Base-by-base conservation (phyloP, 2,797 vertebrate genomes). In the Ara ararauna region DNA sequence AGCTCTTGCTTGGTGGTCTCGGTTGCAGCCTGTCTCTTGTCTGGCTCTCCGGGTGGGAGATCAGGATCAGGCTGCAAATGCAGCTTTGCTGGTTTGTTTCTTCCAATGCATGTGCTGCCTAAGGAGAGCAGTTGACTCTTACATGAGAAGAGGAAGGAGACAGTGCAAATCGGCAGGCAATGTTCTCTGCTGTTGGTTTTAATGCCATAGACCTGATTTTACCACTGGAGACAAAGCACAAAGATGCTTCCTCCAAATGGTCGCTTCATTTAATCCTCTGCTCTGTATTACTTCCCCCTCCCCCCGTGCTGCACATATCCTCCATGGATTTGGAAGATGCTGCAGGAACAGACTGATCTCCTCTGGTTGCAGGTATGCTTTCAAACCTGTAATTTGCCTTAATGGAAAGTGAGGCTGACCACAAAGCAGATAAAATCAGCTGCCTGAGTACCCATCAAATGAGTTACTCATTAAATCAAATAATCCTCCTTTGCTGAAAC, bases 131-230 rank as follows among this genome's bases (percentile, higher is more conserved):
- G 12, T 51, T 77, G n/a, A 53, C 74, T 91, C 93, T 65, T 71
- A 51, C 84, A 94, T 71, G 80, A 70, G 83, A 84, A 91, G 29
- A 93, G 90, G 91, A 95, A 93, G 83, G 88, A 91, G 73, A 16
- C 38, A 26, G 32, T 82, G 54, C 20, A 30, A 73, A 79, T 66
- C 64, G 88, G 11, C 73, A 0, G 0, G 11, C 73, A 0, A 0
- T 53, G 22, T 62, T 78, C 62, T 89, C 38, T 95, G 53, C 26
- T 7, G 3, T 91, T 0, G 1, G 6, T 84, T 93, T 70, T 78
- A 92, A 82, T 96, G 74, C 51, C 40, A 27, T 42, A 73, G 50
- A 70, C 54, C 50, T 86, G 85, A 79, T 95, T 92, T 92, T 61
- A 92, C 94, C 74, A 82, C 67, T 73, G 67, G 34, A 73, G 84